Conservation (phyloP, 1,140 invertebrate species). For the Frieseomelitta varia region DNA sequence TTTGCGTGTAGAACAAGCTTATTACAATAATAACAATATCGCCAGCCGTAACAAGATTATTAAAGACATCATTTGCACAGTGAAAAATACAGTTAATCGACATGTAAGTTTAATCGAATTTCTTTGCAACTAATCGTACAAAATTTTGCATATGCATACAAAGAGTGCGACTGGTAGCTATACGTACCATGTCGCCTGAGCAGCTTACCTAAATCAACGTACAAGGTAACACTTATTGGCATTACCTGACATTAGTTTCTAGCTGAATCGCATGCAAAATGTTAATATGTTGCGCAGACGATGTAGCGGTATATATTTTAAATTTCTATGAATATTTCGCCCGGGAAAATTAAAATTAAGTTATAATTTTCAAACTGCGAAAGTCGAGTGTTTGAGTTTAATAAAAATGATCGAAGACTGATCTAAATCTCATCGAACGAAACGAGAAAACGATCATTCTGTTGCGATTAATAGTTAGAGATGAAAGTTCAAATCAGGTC, state of each 20-base stretch:
- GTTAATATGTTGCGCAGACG: not conserved
- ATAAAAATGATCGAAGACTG: not conserved
- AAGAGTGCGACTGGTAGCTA: not conserved
- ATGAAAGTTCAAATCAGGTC: not conserved
- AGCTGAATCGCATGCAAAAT: not conserved
- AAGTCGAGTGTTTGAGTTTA: not conserved
- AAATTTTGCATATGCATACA: not conserved
- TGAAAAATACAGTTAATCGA: not conserved
- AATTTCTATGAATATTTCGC: not conserved
- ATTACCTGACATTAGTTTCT: not conserved
- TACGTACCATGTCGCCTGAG: not conserved
- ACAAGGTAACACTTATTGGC: not conserved
- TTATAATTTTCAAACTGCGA: not conserved
- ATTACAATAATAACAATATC: not conserved
- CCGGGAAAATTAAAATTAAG: not conserved
- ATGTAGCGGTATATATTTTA: not conserved
- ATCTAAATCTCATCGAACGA: not conserved
- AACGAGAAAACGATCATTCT: not conserved
- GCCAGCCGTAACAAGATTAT: not conserved
- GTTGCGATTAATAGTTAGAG: not conserved
- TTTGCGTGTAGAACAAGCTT: not conserved
- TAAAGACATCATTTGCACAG: not conserved
- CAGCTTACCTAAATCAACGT: not conserved
- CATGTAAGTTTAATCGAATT: not conserved
- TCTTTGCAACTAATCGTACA: not conserved